Base-by-base conservation (phyloP, 64 coral and sea anemone genomes). In the Cladopsammia gracilis region DNA sequence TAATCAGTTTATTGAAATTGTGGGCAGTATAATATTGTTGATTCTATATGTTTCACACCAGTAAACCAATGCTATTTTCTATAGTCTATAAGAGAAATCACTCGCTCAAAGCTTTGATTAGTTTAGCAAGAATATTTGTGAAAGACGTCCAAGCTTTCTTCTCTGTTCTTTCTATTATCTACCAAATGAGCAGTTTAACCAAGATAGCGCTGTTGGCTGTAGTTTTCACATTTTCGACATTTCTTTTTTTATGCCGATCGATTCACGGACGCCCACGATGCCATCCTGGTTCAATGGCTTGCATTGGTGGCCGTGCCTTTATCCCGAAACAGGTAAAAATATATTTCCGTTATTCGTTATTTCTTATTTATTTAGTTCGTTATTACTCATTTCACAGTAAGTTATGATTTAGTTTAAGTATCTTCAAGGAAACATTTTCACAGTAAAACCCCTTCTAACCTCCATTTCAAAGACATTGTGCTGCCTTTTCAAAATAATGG, bases 211-310 rank as follows among this genome's bases (percentile, higher is more conserved):
- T 48, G 62, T 3, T 68, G 25, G 62, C 45, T 65, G 2, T 84
- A 0, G 20, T 84, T 48, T 84, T 7, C 11, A 62, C 34, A 34
- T 2, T 34, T 34, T 34, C 34, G 34, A 34, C 46, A 11, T 19
- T 84, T 44, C 16, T 84, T 0, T 67, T 84, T 49, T 9, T 84
- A 3, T 48, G 45, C 45, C 43, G 57, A 82, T 19, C 45, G 20
- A 11, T 10, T 67, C 42, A 4, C 16, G 58, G 42, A 50, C 45
- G 52, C 5, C 52, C 62, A 20, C 60, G 80, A 68, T 84, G 80
- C 26, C 45, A 42, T 22, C 80, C 80, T 13, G 80, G 80, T 48
- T 67, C 80, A 53, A 84, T 84, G 80, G 19, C 12, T 50, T 84
- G 80, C 19, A 5, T 4, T 12, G 0, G 3, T 23, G 62, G 62